These are phyloP conservation scores for Notothenia coriiceps DNA, from an alignment of 2,113 vertebrate genomes.

Conservation along the genomic window DNA sequence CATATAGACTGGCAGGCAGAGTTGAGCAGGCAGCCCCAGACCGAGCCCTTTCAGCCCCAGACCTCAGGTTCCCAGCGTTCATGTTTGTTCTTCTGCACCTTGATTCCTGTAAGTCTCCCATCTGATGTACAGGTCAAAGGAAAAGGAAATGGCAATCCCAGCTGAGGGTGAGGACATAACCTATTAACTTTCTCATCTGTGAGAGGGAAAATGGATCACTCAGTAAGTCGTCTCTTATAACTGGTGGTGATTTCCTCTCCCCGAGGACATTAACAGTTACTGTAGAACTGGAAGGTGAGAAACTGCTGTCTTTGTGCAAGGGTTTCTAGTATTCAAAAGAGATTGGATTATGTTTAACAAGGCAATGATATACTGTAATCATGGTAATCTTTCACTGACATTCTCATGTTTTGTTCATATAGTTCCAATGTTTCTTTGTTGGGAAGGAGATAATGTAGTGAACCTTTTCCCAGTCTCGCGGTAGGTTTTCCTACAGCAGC, in stretches of 20 bases:
- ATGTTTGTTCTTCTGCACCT: conserved; percentile 89
- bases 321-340: neutral
- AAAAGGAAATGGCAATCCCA: conserved; percentile 88
- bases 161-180: conserved; percentile 76
- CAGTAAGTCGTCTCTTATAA: conserved; percentile 60
- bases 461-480: conserved; percentile 55
- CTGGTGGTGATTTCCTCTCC: conserved; percentile 63
- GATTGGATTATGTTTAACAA: conserved; percentile 9
- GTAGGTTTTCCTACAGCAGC: conserved; percentile 78
- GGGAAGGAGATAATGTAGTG: conserved; percentile 14
- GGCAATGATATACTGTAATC: conserved; percentile 1
- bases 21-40: conserved; percentile 40
- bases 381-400: neutral
- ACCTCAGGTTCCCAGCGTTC: conserved; percentile 46
- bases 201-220: conserved; percentile 69
- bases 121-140: conserved; percentile 82
- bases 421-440: conserved; percentile 24
- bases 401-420: conserved; percentile 28
- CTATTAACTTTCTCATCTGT: conserved; percentile 67
- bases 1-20: conserved; percentile 64
- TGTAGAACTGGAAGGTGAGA: conserved; percentile 32
- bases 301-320: conserved; percentile 10
- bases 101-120: conserved; percentile 83
- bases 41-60: conserved; percentile 30
- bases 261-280: conserved; percentile 54